Evolutionary conservation across 2,888 invertebrate species (phyloP).

Genomic region (Neoscelio sp.): DNA sequence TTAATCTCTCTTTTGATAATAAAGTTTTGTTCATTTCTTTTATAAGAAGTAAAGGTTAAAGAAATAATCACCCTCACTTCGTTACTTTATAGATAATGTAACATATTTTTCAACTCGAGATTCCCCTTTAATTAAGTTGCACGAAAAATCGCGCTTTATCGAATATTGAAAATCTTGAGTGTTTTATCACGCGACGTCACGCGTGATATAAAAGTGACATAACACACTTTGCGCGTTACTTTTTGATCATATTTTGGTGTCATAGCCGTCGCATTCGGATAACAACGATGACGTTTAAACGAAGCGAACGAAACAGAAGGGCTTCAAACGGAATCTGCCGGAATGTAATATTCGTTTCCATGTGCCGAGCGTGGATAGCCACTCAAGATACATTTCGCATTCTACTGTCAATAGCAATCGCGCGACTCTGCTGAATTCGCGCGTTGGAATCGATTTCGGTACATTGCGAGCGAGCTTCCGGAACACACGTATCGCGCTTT

Average conservation of each 20-base stretch:
- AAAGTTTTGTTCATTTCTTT: no score
- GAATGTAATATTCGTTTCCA: conserved; percentile 40
- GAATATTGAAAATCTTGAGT: conserved; percentile 48
- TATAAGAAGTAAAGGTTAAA: no score
- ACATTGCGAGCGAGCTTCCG: neutral
- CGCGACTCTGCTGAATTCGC: conserved; percentile 36
- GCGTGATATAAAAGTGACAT: conserved; percentile 5
- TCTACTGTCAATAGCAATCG: conserved; percentile 53
- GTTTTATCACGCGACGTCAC: conserved; percentile 34
- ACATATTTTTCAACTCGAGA: neutral
- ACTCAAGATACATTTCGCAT: conserved; percentile 61
- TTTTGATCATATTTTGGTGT: conserved; percentile 46
- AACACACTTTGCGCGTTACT: neutral
- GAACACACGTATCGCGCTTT: conserved; percentile 48
- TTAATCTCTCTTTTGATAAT: no score
- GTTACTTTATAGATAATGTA: no score
- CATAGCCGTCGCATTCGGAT: conserved; percentile 38
- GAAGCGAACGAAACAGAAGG: conserved; percentile 41
- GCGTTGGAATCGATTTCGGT: conserved; percentile 50
- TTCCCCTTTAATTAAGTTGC: conserved; percentile 12
- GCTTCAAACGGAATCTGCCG: conserved; percentile 17
- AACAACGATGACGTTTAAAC: conserved; percentile 51
- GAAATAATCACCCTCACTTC: no score
- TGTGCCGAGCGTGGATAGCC: conserved; percentile 51
- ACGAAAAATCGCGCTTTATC: conserved; percentile 5